Evolutionary conservation across 2,113 vertebrate species (phyloP).

Genomic region (Epinephelus moara): DNA sequence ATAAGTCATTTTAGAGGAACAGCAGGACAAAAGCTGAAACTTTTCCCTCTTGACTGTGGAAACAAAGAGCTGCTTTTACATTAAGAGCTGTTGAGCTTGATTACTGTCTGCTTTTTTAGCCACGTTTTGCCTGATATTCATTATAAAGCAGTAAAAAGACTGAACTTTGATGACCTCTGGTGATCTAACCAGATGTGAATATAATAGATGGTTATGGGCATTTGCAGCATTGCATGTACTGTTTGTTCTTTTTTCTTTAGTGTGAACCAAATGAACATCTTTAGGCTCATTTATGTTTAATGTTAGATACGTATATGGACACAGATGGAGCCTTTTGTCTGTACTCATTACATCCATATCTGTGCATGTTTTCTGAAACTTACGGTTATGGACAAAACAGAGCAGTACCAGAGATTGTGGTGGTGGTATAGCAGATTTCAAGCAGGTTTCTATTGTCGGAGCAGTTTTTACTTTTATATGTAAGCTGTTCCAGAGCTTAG

Average conservation of each 20-base stretch:
- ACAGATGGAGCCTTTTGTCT: no score
- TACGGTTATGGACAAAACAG: no score
- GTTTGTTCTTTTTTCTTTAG: background rate
- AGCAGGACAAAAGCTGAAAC: slow-evolving; percentile 7
- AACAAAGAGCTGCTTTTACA: slow-evolving; percentile 17
- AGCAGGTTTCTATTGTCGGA: no score
- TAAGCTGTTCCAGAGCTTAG: no score
- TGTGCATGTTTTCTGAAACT: no score
- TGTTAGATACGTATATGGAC: no score
- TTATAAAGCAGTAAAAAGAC: slow-evolving; percentile 8
- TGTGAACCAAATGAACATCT: background rate
- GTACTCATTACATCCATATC: no score
- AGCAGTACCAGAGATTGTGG: no score
- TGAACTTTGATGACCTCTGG: slow-evolving; percentile 13
- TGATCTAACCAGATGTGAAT: slow-evolving; percentile 8
- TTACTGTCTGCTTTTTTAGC: slow-evolving; percentile 14
- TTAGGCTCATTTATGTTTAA: background rate
- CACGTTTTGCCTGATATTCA: background rate
- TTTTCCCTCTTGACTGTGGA: background rate
- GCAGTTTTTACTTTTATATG: no score
- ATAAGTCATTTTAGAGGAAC: slow-evolving; percentile 19
- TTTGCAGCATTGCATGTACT: background rate
- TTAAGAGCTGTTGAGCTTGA: slow-evolving; percentile 42
- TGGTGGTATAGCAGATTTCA: no score
- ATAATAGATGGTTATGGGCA: background rate